Conservation (phyloP, 2,797 vertebrate genomes). For the Anas capensis region DNA sequence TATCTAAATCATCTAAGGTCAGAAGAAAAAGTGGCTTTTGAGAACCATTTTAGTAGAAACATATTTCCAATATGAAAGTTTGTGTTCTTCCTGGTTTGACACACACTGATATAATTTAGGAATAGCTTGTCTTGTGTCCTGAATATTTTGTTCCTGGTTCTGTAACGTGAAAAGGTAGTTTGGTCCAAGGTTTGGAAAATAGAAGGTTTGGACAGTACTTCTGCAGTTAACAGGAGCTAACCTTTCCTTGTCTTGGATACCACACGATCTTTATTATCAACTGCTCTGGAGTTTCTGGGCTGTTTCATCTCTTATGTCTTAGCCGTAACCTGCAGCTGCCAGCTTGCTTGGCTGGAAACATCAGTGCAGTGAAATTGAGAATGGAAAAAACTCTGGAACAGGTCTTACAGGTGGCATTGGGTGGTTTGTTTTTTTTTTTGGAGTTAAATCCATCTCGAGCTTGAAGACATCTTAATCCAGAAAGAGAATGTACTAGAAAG, state of each 20-base stretch:
- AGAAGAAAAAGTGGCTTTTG: not conserved
- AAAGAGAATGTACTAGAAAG: not conserved
- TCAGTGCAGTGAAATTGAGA: not conserved
- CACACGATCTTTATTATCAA: rapidly evolving
- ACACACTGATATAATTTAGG: not conserved
- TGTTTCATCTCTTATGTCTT: not conserved
- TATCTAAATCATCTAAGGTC: not conserved
- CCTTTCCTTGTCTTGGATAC: not conserved
- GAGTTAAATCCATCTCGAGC: not conserved
- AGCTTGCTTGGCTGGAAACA: not conserved
- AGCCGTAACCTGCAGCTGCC: not conserved
- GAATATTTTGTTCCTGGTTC: not conserved
- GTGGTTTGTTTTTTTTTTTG: not conserved
- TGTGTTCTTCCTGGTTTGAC: not conserved
- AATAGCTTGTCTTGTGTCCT: not conserved
- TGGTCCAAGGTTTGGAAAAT: not conserved
- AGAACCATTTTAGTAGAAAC: not conserved
- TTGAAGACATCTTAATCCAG: not conserved
- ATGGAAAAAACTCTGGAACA: not conserved
- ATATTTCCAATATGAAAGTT: not conserved
- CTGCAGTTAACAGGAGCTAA: not conserved
- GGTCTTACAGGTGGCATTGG: not conserved
- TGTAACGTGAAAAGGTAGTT: not conserved
- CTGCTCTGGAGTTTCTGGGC: not conserved
- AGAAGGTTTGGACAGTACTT: not conserved